Conservation (phyloP, 2,113 vertebrate genomes). For the rabbit (Oryctolagus cuniculus) region mOryCun1.1 NC_091435.1:134229501-134230000, state of each 20-base stretch:
- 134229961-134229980: conserved; percentile 72
- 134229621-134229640: conserved; percentile 63
- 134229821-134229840: neutral
- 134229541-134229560: neutral
- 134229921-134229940: conserved; percentile 82
- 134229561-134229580: rapidly evolving
- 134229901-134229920: conserved; percentile 74
- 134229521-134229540: rapidly evolving
- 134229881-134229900: conserved; percentile 81
- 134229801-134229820: neutral
- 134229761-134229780: rapidly evolving
- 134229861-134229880: conserved; percentile 78
- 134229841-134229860: neutral
- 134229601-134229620: neutral
- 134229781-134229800: neutral
- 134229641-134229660: neutral
- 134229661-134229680: neutral
- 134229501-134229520: neutral
- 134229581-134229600: conserved; percentile 53
- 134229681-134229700: conserved; percentile 31
- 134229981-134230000: conserved; percentile 84
- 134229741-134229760: neutral
- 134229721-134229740: neutral
- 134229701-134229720: conserved; percentile 13
- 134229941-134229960: conserved; percentile 83